Percentiles rank a stretch among this genome's conserved stretches.
phyloP scores from a whole-genome alignment of 2,797 vertebrate genomes.

The Melanotaenia trifasciata region DNA sequence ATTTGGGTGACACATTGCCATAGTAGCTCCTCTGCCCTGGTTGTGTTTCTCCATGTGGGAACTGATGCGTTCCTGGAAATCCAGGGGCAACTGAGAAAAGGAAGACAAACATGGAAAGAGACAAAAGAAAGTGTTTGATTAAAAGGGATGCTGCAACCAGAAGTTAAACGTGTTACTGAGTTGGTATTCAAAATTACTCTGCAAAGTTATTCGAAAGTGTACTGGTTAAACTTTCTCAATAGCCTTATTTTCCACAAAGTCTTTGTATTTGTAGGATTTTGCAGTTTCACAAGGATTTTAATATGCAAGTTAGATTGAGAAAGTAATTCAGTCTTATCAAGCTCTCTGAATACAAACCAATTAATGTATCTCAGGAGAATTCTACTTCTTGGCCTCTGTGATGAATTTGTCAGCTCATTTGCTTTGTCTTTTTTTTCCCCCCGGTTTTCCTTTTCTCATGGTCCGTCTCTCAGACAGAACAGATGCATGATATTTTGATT shows the following conservation, averaged over 20 bases:
- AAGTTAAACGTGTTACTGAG: neutral
- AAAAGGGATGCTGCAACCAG: neutral
- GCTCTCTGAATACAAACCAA: constrained; percentile 29
- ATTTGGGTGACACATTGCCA: constrained; percentile 85
- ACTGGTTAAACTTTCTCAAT: neutral
- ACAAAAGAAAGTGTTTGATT: constrained; percentile 18
- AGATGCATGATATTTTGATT: constrained; percentile 43
- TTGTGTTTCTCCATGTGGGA: constrained; percentile 90
- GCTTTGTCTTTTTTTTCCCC: neutral
- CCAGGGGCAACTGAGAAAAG: constrained; percentile 86
- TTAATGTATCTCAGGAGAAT: constrained; percentile 31
- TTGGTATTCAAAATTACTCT: neutral
- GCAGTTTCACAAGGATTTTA: neutral
- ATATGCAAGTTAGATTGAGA: constrained; percentile 21
- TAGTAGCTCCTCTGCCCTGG: constrained; percentile 75
- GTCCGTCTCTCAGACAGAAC: neutral
- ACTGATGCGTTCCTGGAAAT: constrained; percentile 92
- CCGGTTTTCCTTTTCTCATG: neutral
- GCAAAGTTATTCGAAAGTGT: neutral
- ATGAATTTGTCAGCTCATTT: constrained; percentile 55
- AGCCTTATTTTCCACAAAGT: constrained; percentile 8
- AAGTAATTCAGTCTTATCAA: constrained; percentile 45
- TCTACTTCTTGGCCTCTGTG: constrained; percentile 34
- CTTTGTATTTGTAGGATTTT: neutral
- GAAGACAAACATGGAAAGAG: constrained; percentile 25